Evolutionary conservation across 92 coral and sea anemone genomes (phyloP).

Genomic region (Porites divaricata): DNA sequence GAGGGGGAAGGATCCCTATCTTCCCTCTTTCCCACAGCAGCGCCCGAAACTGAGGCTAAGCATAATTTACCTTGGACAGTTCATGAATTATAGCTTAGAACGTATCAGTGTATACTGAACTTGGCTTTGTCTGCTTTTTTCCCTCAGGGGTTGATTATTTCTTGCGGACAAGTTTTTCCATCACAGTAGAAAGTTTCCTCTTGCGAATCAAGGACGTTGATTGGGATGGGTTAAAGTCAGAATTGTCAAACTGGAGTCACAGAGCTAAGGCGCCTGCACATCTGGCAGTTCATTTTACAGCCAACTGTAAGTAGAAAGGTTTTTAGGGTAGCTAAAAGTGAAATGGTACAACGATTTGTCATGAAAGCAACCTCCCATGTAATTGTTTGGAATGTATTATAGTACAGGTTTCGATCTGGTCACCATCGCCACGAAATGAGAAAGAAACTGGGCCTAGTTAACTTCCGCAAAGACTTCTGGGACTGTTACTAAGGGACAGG

Average conservation of each 20-base stretch:
- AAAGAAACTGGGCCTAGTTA: too few relatives aligned
- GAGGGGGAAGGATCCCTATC: neutral
- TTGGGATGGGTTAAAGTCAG: slow-evolving; percentile 88
- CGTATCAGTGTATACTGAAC: neutral
- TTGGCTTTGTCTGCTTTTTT: neutral
- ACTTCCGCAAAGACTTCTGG: too few relatives aligned
- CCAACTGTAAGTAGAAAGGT: slow-evolving; percentile 61
- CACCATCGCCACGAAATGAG: too few relatives aligned
- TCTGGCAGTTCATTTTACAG: slow-evolving; percentile 81
- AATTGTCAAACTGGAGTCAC: slow-evolving; percentile 92
- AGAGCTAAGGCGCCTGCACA: slow-evolving; percentile 81
- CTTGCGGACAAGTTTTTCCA: slow-evolving; percentile 90
- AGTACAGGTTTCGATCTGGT: too few relatives aligned
- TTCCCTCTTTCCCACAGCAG: too few relatives aligned
- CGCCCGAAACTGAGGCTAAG: too few relatives aligned
- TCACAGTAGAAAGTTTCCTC: slow-evolving; percentile 87
- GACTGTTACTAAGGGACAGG: too few relatives aligned
- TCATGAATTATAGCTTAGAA: neutral
- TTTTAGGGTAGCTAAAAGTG: too few relatives aligned
- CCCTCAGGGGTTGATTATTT: slow-evolving; percentile 84
- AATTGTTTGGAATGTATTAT: too few relatives aligned
- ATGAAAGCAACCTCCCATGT: too few relatives aligned
- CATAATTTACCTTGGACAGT: neutral
- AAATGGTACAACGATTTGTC: too few relatives aligned
- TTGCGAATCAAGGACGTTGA: slow-evolving; percentile 84